Evolutionary conservation across 2,888 invertebrate species (phyloP).

Genomic region (Cerastis rubricosa): DNA sequence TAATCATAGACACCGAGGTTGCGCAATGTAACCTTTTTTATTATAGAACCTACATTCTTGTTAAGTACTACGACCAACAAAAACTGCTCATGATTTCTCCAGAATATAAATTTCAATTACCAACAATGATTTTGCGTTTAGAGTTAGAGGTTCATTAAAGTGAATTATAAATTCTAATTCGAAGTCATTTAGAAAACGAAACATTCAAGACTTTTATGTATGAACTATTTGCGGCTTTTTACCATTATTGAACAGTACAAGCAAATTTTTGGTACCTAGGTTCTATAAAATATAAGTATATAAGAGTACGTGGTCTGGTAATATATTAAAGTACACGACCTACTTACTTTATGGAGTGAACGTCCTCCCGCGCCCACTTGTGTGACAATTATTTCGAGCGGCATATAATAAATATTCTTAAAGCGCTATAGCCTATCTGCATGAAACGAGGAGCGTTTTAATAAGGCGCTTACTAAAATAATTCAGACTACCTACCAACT

Average conservation of each 20-base stretch:
- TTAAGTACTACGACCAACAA: conserved; percentile 30
- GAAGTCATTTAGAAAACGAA: not conserved
- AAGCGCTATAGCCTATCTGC: conserved; percentile 15
- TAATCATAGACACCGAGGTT: conserved; percentile 38
- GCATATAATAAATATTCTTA: conserved; percentile 22
- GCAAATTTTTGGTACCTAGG: not conserved
- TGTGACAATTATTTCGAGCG: conserved; percentile 32
- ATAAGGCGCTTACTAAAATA: not conserved
- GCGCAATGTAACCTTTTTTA: conserved; percentile 46
- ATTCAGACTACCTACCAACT: not conserved
- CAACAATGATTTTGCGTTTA: conserved; percentile 38
- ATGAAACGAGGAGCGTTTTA: conserved; percentile 7
- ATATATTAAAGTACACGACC: conserved; percentile 38
- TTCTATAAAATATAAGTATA: not conserved
- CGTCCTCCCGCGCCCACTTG: conserved; percentile 33
- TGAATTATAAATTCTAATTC: conserved; percentile 9
- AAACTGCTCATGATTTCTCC: conserved; percentile 38
- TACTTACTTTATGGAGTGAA: conserved; percentile 42
- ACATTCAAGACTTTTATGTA: not conserved
- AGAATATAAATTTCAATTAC: conserved; percentile 38
- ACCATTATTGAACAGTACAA: not conserved
- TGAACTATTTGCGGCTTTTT: not conserved
- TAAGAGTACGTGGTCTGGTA: conserved; percentile 4
- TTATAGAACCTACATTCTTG: conserved; percentile 29
- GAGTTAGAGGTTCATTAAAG: not conserved